Evolutionary conservation across 1,140 invertebrate species (phyloP).

Genomic region (Hirudo medicinalis): DNA sequence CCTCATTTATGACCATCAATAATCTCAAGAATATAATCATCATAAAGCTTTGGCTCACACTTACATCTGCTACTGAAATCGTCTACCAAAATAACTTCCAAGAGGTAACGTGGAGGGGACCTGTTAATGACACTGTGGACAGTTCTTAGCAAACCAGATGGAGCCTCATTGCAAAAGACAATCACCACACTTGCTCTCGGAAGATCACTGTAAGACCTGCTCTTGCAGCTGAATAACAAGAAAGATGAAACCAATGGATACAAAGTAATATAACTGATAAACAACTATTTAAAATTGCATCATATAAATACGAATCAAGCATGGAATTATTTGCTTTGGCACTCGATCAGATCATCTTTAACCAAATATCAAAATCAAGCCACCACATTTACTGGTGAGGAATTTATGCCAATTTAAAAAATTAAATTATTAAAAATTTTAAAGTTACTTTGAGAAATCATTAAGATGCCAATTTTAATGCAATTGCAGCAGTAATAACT

Average conservation of each 20-base stretch:
- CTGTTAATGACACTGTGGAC: slow-evolving; percentile 74
- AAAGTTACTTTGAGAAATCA: not conserved
- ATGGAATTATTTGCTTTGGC: too few relatives aligned
- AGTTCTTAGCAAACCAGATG: slow-evolving; percentile 66
- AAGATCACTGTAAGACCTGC: slow-evolving; percentile 11
- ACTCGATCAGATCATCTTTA: too few relatives aligned
- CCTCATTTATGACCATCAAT: too few relatives aligned
- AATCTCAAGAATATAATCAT: too few relatives aligned
- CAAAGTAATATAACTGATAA: too few relatives aligned
- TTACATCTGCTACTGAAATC: slow-evolving; percentile 44
- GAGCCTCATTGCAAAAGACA: slow-evolving; percentile 79
- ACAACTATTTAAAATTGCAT: too few relatives aligned
- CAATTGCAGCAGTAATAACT: not conserved
- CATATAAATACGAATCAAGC: too few relatives aligned
- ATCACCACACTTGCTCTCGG: slow-evolving; percentile 50
- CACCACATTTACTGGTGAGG: too few relatives aligned
- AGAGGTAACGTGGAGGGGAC: slow-evolving; percentile 60
- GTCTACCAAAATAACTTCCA: slow-evolving; percentile 77
- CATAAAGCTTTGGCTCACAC: not conserved
- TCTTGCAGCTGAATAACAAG: slow-evolving; percentile 12
- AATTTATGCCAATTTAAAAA: too few relatives aligned
- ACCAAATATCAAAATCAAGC: too few relatives aligned
- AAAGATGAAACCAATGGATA: too few relatives aligned
- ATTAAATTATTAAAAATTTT: not conserved
- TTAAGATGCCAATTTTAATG: not conserved